Conservation (phyloP, 2,888 invertebrate genomes). For the Dicyrtoma fusca region DNA sequence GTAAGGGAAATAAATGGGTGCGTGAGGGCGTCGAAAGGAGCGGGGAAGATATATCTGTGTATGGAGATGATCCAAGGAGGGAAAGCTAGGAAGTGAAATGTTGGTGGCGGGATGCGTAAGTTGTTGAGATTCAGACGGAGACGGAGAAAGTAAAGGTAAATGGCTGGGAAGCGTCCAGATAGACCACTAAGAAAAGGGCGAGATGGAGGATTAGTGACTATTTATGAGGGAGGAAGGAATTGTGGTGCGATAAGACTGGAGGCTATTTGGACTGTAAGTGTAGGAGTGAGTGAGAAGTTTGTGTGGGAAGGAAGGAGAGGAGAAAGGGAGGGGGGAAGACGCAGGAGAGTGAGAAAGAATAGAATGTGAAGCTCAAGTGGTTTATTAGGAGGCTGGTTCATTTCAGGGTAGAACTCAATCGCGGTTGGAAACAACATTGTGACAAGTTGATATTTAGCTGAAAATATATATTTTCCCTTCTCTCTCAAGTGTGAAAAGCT, state of each 20-base stretch:
- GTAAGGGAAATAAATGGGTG: neutral
- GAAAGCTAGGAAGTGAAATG: neutral
- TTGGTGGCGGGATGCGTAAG: neutral
- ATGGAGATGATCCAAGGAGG: neutral
- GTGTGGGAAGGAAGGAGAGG: too few relatives aligned
- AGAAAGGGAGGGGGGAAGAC: neutral
- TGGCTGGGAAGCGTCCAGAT: neutral
- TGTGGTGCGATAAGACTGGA: constrained; percentile 16
- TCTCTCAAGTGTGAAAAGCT: constrained; percentile 54
- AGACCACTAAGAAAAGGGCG: neutral
- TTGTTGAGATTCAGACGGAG: neutral
- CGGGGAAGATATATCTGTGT: too few relatives aligned
- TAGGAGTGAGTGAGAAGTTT: too few relatives aligned
- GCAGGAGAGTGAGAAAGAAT: constrained; percentile 9
- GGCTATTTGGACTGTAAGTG: constrained; percentile 16
- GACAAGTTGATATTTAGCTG: constrained; percentile 10
- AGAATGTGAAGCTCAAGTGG: neutral
- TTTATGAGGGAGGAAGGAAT: constrained; percentile 22
- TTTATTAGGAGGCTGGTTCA: constrained; percentile 2
- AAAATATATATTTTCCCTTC: constrained; percentile 2
- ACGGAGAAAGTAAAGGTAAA: neutral
- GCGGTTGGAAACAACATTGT: constrained; percentile 17
- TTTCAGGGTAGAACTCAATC: constrained; percentile 13
- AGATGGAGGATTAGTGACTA: constrained; percentile 13
- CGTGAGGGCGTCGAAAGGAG: too few relatives aligned